A percentile compares a stretch with the other conserved stretches of the same genome.
These are phyloP conservation scores for Cephus cinctus DNA, from an alignment of 1,140 invertebrate genomes.

Conservation along the genomic window DNA sequence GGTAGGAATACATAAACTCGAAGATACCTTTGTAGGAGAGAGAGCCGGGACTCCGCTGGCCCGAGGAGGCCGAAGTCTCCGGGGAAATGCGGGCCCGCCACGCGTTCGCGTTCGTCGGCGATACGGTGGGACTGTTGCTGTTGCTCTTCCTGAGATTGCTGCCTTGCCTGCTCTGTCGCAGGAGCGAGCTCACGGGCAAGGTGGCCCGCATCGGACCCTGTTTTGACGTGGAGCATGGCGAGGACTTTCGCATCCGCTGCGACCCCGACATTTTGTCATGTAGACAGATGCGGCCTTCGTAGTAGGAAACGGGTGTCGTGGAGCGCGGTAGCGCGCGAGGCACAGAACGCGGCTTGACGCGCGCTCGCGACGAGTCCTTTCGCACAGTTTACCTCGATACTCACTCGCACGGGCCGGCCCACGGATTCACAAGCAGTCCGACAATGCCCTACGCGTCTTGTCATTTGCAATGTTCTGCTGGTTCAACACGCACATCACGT, in stretches of 20 bases:
- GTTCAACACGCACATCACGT: constrained; percentile 15
- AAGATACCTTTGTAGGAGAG: constrained; percentile 67
- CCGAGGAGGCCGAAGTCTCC: constrained; percentile 64
- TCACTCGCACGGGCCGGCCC: neutral
- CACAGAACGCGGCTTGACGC: constrained; percentile 20
- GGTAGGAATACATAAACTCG: neutral
- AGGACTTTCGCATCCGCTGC: constrained; percentile 66
- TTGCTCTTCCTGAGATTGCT: constrained; percentile 62
- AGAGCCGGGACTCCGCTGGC: constrained; percentile 71
- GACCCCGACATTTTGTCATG: constrained; percentile 60
- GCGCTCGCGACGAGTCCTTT: constrained; percentile 23
- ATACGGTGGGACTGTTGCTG: constrained; percentile 64
- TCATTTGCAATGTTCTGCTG: constrained; percentile 14
- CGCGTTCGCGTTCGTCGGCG: constrained; percentile 62
- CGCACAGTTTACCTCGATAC: neutral
- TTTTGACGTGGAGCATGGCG: constrained; percentile 66
- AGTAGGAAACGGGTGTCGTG: too few relatives aligned
- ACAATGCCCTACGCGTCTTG: constrained; percentile 12
- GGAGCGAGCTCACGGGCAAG: constrained; percentile 68
- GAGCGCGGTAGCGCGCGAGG: constrained; percentile 19
- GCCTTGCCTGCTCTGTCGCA: constrained; percentile 60
- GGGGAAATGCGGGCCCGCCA: constrained; percentile 65
- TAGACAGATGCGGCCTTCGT: constrained; percentile 16
- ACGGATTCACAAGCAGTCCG: neutral
- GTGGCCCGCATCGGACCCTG: constrained; percentile 73